Percentiles rank a stretch among this genome's conserved stretches.
These are phyloP conservation scores for Coracopsis vasa DNA, from an alignment of 2,113 vertebrate genomes.

Conservation along the genomic window DNA sequence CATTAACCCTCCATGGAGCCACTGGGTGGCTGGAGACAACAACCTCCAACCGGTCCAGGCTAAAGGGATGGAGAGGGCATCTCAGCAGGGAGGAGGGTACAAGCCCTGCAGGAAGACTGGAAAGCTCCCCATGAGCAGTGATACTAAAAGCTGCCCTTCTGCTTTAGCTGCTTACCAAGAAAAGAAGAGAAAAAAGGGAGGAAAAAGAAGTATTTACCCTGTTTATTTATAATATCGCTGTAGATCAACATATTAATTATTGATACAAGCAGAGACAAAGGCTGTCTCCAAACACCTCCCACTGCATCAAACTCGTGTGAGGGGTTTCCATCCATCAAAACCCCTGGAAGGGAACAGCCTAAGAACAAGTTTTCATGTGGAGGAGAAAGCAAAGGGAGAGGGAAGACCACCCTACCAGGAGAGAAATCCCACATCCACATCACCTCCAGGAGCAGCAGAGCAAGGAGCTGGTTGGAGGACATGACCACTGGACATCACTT, in stretches of 20 bases:
- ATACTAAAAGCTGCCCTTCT: background rate
- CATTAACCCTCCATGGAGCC: background rate
- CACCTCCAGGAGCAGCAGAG: background rate
- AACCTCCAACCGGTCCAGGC: background rate
- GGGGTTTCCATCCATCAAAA: background rate
- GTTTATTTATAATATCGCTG: slow-evolving; percentile 12
- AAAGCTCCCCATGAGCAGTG: background rate
- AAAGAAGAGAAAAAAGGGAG: background rate
- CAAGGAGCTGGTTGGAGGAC: rapidly evolving
- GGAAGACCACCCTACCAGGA: background rate
- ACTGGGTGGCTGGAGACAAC: background rate
- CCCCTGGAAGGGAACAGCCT: background rate
- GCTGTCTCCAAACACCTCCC: background rate
- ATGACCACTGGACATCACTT: rapidly evolving
- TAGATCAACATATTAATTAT: slow-evolving; percentile 44
- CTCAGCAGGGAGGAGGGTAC: background rate
- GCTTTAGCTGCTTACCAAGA: background rate
- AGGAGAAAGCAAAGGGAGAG: background rate
- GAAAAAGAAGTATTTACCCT: background rate
- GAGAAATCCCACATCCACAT: background rate
- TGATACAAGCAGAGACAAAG: background rate
- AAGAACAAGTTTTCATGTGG: background rate
- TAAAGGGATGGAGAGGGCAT: background rate
- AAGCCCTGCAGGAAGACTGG: background rate
- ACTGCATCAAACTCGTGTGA: background rate